Base-by-base conservation (phyloP, 2,888 invertebrate genomes). In the Allacma fusca region DNA sequence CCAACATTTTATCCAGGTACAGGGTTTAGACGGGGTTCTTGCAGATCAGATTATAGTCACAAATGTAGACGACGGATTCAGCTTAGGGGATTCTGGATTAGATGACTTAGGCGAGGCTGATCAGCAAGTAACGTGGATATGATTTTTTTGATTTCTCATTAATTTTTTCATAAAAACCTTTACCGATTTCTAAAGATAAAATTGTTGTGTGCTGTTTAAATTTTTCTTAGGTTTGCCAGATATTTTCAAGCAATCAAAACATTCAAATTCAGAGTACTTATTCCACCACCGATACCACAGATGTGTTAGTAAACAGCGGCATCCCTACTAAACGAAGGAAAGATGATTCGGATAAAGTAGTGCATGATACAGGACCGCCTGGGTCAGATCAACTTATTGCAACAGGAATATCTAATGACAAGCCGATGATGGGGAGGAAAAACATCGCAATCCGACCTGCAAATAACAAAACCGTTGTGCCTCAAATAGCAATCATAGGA, bases 21-120 rank as follows among this genome's bases (percentile, higher is more conserved):
- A 85, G 76, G 82, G 80, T 0, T 71, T 84, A 9, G 85, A 83
- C 79, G 81, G 81, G 0, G 79, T 83, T 1, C 62, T 84, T 5
- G 75, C 82, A 1, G 84, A 84, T 64, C 84, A 81, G 75, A 82
- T 82, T 44, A 83, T 84, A 69, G 84, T 81, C 5, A 78, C 84
- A 26, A 82, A 80, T 76, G 82, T 81, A 0, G 84, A 81, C 29
- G 82, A 84, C 65, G 70, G 80, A 0, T 71, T 84, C 23, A 81
- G 75, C 71, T 82, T 84, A 77, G 80, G 77, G 13, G 82, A 82
- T 73, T 59, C 76, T 19, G n/a, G 75, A 1, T 69, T 83, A 19
- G 81, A 82, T 29, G 79, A 74, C 2, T 69, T 83, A 19, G 81
- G 80, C 28, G 83, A 82, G 62, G 76, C 78, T 2, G 80, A 82